Base-by-base conservation (phyloP, 1,140 invertebrate genomes). In the Aporrectodea caliginosa region DNA sequence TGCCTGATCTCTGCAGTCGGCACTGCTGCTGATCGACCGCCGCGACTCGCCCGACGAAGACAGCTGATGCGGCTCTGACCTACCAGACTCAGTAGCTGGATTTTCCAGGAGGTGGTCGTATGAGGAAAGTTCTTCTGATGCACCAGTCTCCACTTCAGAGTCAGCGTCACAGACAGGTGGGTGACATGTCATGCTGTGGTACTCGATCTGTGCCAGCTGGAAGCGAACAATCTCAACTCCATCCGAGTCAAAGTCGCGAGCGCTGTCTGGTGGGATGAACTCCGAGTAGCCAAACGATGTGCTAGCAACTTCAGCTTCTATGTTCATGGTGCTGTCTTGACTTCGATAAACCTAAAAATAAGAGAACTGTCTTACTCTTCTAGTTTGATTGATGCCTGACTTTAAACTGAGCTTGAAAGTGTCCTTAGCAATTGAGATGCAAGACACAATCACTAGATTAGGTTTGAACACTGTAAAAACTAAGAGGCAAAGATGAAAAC, bases 311-410 rank as follows among this genome's bases (percentile, higher is more conserved):
- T 92, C 92, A 71, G 90, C 88, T 76, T 93, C 92, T 78, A 93
- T 87, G 83, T 93, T 92, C 70, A 93, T 85, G 81, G 93, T 92
- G 84, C 93, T 94, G 87, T 94, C 93, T 87, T 93, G 93, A 85
- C 93, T 94, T 79, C 93, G 93, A 68, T 92, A 91, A 85, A 93
- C 93, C 92, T 93, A 88, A 22, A 81, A 58, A 33, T 69, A n/a
- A n/a, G n/a, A n/a, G n/a, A n/a, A n/a, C n/a, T n/a, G n/a, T n/a
- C n/a, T n/a, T n/a, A n/a, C n/a, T n/a, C n/a, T n/a, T n/a, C n/a
- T n/a, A n/a, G n/a, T n/a, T n/a, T n/a, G n/a, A n/a, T n/a, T n/a
- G n/a, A n/a, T n/a, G n/a, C n/a, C n/a, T n/a, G n/a, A n/a, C n/a
- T n/a, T n/a, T n/a, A n/a, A n/a, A n/a, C n/a, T n/a, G n/a, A n/a